phyloP scores from a whole-genome alignment of 35 echinoderm and acorn worm genomes.

The Hemicentrotus pulcherrimus region DNA sequence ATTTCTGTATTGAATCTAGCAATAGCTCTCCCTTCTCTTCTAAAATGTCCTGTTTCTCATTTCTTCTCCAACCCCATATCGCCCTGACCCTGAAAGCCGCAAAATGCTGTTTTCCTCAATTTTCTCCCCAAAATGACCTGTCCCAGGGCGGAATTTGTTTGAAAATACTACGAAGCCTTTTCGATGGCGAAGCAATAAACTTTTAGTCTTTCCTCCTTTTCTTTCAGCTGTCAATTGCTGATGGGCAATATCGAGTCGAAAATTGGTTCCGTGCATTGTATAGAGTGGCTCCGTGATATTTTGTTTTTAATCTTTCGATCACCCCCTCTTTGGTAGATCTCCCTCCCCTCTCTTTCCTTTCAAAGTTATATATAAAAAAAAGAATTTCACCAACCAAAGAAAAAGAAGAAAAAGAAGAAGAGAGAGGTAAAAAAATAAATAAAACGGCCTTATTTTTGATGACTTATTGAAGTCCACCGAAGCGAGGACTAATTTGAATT shows the following conservation, averaged over 20 bases:
- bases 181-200: constrained; percentile 23
- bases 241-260: neutral
- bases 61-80: neutral
- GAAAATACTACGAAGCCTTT: neutral
- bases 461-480: constrained; percentile 1
- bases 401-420: neutral
- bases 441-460: constrained; percentile 13
- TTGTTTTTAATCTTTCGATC: constrained; percentile 18
- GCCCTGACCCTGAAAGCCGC: neutral
- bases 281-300: neutral
- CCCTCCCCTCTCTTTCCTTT: neutral
- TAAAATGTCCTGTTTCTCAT: neutral
- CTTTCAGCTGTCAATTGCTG: neutral
- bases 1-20: neutral
- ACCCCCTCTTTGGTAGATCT: neutral
- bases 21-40: neutral
- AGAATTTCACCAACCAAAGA: neutral
- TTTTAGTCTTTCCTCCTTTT: neutral
- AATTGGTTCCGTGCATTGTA: neutral
- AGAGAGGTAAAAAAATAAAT: constrained; percentile 7
- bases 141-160: neutral
- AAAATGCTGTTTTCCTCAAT: constrained; percentile 13
- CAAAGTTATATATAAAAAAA: neutral
- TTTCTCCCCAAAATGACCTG: neutral
- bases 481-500: neutral